These are phyloP conservation scores for Cosmopolites sordidus DNA, from an alignment of 2,888 invertebrate genomes.

Conservation along the genomic window DNA sequence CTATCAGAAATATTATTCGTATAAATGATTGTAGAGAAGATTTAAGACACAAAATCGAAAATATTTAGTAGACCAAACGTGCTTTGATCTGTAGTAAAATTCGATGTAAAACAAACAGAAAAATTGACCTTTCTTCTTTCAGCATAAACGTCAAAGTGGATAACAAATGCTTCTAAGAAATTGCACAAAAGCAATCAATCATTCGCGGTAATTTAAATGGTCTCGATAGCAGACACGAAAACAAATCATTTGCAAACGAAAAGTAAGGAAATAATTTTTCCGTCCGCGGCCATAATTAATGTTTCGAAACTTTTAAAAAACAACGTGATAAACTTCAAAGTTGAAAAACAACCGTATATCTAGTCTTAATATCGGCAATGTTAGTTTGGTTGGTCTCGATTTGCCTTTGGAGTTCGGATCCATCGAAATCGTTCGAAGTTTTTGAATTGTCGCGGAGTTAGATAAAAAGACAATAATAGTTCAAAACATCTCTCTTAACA, in stretches of 20 bases:
- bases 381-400: background rate
- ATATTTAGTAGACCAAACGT: too few species aligned
- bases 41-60: too few species aligned
- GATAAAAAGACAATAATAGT: too few species aligned
- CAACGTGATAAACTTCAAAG: constrained; percentile 25
- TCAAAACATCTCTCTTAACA: too few species aligned
- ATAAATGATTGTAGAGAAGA: too few species aligned
- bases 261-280: constrained; percentile 13
- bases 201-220: constrained; percentile 8
- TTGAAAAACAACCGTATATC: constrained; percentile 18
- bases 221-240: constrained; percentile 18
- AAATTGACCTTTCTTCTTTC: too few species aligned
- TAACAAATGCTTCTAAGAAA: background rate
- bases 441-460: too few species aligned
- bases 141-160: background rate
- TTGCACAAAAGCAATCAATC: constrained; percentile 10
- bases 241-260: constrained; percentile 11
- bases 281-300: constrained; percentile 21
- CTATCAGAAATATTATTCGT: too few species aligned
- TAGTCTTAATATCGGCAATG: constrained; percentile 10
- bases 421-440: too few species aligned
- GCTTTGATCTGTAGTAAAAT: too few species aligned
- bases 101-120: too few species aligned
- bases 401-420: background rate
- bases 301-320: constrained; percentile 3